phyloP scores from a whole-genome alignment of 1,140 invertebrate species.

The Camponotus floridanus region DNA sequence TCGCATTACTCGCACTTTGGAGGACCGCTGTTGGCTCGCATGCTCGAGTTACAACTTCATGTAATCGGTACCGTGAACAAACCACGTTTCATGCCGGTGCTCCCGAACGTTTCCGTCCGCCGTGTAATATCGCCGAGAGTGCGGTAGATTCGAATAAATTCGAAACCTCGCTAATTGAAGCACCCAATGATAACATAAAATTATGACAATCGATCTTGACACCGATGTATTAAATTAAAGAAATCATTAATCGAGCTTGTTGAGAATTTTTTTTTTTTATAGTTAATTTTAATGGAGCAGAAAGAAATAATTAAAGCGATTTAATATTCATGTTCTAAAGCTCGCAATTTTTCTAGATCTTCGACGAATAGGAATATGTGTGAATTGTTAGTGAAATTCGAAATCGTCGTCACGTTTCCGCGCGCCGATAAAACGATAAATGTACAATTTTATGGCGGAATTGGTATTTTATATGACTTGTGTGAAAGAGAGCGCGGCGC shows the following conservation, averaged over 20 bases:
- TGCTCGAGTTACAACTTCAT: constrained; percentile 41
- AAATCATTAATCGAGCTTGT: neutral
- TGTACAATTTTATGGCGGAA: constrained; percentile 54
- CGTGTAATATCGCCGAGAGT: constrained; percentile 38
- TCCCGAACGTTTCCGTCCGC: neutral
- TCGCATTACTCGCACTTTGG: constrained; percentile 42
- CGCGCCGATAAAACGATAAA: constrained; percentile 56
- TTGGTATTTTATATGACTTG: constrained; percentile 58
- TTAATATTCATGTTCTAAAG: neutral
- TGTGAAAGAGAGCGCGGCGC: neutral
- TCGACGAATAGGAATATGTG: neutral
- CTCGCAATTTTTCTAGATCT: neutral
- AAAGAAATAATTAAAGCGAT: neutral
- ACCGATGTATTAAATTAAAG: neutral
- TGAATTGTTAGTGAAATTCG: constrained; percentile 35
- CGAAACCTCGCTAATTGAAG: constrained; percentile 13
- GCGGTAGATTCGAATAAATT: neutral
- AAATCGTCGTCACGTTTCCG: constrained; percentile 47
- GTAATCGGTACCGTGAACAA: constrained; percentile 34
- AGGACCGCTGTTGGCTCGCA: constrained; percentile 15
- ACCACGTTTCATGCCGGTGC: constrained; percentile 3
- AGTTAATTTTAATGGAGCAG: neutral
- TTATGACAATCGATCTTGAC: neutral
- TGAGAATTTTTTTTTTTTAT: neutral
- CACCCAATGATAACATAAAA: constrained; percentile 5